phyloP scores from a whole-genome alignment of 2,797 vertebrate species.

The Sarcophilus harrisii region DNA sequence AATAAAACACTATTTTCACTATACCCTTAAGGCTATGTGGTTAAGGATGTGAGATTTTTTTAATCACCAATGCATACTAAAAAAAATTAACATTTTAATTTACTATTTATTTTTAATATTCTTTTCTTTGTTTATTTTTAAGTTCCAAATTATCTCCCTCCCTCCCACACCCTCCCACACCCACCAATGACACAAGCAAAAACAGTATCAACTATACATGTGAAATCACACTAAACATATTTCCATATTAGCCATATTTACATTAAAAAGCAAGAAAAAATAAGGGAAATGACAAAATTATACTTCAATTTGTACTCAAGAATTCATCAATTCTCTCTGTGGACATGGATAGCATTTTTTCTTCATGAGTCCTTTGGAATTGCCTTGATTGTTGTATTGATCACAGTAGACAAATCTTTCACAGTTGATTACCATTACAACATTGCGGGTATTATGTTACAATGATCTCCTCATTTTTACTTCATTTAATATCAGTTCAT shows the following conservation, averaged over 20 bases:
- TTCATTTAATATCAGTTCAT: not conserved
- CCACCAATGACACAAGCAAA: not conserved
- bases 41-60: not conserved
- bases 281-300: not conserved
- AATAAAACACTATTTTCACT: not conserved
- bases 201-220: not conserved
- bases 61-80: not conserved
- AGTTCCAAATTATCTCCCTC: not conserved
- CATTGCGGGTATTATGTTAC: not conserved
- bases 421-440: not conserved
- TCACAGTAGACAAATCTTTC: not conserved
- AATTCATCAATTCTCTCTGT: not conserved
- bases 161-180: not conserved
- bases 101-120: not conserved
- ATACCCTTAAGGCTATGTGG: not conserved
- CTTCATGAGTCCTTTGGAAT: not conserved
- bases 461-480: not conserved
- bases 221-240: not conserved
- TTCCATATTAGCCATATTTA: not conserved
- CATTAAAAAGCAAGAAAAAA: not conserved
- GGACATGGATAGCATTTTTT: not conserved
- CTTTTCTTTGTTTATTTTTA: not conserved
- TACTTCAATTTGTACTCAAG: not conserved
- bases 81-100: not conserved
- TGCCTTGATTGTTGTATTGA: not conserved